Evolutionary conservation across 2,888 invertebrate genomes (phyloP).

Genomic region (Lamellibrachia satsuma): DNA sequence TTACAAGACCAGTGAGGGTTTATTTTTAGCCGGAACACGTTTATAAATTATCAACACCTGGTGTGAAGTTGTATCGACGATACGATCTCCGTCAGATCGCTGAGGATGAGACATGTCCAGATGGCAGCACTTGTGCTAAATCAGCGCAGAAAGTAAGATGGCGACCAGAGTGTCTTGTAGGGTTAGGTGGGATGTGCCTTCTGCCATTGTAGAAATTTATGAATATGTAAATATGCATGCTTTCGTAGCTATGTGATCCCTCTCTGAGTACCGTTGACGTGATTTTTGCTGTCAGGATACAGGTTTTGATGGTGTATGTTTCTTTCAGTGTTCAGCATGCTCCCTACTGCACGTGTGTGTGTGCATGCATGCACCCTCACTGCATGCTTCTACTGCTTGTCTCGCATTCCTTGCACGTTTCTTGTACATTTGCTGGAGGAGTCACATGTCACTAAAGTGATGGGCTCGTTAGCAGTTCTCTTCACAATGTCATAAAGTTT

Average conservation of each 20-base stretch:
- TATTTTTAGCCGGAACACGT: constrained; percentile 6
- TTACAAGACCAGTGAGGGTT: background rate
- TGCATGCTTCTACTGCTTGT: background rate
- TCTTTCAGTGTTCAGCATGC: background rate
- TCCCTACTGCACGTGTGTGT: background rate
- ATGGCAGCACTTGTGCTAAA: constrained; percentile 13
- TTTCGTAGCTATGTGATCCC: background rate
- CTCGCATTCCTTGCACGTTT: background rate
- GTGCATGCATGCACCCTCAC: background rate
- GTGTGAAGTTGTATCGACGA: constrained; percentile 4
- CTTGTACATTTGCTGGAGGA: background rate
- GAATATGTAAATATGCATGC: background rate
- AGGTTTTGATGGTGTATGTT: background rate
- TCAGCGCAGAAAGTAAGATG: constrained; percentile 5
- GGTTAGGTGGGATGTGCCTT: background rate
- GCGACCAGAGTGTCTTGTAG: background rate
- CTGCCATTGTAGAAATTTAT: background rate
- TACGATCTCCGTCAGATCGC: constrained; percentile 6
- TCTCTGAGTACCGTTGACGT: background rate
- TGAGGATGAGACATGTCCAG: background rate
- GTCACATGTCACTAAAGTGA: too few relatives aligned
- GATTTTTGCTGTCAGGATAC: background rate
- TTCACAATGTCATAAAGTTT: too few relatives aligned
- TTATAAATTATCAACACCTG: constrained; percentile 17
- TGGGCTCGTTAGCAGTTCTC: too few relatives aligned